A percentile compares a stretch with the other conserved stretches of the same genome.
Conservation (phyloP, 1,140 invertebrate genomes). For the Aethina tumida region DNA sequence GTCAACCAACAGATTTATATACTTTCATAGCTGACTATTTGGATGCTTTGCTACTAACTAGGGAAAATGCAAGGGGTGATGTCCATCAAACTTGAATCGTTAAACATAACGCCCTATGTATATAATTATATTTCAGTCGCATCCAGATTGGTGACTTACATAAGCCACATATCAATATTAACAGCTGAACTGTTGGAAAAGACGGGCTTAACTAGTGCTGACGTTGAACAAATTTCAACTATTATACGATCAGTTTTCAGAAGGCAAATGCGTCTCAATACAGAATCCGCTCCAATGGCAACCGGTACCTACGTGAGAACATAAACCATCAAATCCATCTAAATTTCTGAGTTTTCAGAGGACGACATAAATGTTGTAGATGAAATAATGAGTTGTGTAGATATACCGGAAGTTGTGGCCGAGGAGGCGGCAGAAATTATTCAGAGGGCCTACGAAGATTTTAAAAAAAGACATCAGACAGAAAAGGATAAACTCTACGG, state of each 20-base stretch:
- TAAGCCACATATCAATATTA: slow-evolving; percentile 35
- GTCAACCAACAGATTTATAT: slow-evolving; percentile 49
- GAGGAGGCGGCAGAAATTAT: slow-evolving; percentile 31
- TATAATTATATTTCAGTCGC: no score
- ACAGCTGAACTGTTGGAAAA: slow-evolving; percentile 36
- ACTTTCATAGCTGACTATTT: slow-evolving; percentile 59
- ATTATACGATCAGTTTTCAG: slow-evolving; percentile 38
- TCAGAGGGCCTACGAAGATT: slow-evolving; percentile 21
- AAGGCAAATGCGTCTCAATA: no score
- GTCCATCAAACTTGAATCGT: no score
- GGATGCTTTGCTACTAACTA: slow-evolving; percentile 52
- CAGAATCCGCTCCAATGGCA: no score
- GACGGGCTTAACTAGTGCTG: slow-evolving; percentile 35
- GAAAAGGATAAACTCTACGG: slow-evolving; percentile 26
- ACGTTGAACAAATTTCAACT: slow-evolving; percentile 36
- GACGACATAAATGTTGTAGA: slow-evolving; percentile 17
- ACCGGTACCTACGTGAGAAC: no score
- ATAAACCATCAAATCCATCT: no score
- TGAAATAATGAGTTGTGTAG: slow-evolving; percentile 16
- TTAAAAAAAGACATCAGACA: slow-evolving; percentile 23
- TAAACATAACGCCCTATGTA: no score
- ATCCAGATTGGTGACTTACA: slow-evolving; percentile 37
- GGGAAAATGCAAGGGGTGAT: slow-evolving; percentile 50
- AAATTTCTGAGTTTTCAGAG: no score
- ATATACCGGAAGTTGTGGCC: slow-evolving; percentile 30